Base-by-base conservation (phyloP, 2,797 vertebrate species). In the Valencia hispanica region DNA sequence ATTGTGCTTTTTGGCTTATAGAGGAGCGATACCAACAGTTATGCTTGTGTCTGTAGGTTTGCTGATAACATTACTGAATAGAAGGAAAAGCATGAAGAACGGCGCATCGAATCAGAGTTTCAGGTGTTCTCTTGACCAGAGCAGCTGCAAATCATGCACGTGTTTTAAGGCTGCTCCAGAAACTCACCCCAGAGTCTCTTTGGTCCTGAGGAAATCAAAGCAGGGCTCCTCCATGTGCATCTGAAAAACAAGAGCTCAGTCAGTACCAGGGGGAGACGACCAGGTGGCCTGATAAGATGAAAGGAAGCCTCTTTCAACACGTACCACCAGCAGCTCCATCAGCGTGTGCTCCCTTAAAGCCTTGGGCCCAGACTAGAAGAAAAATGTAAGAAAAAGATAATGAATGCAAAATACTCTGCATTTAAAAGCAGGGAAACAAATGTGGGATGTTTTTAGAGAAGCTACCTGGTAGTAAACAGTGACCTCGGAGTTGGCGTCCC, bases 211-310 rank as follows among this genome's bases (percentile, higher is more conserved):
- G 88, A 97, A 99, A 91, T 99, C 97, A 82, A 99, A 99, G 91
- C 98, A 98, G 9, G 98, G 98, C 79, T 98, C 98, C 83, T 99
- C 97, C 98, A 99, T 98, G 94, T 97, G 97, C 98, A 99, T 98
- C 98, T 99, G 91, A 53, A 84, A 82, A 82, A 72, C 48, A 85
- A 77, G 41, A 74, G 34, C 14, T 57, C 12, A 39, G 73, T 81
- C 15, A 72, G 57, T 32, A 7, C 10, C 7, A 36, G 27, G 74
- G 30, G 34, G 43, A n/a, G 76, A 14, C 1, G 18, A 59, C 5
- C 25, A 17, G 70, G 72, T 36, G 63, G 57, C 53, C 30, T 39
- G 41, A 79, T 50, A 53, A 68, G 75, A 79, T 48, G 27, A 80
- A 74, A 59, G 18, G 9, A 76, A 6, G 22, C 36, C 34, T 32